These are phyloP conservation scores for Xestia sexstrigata DNA, from an alignment of 2,888 invertebrate species.

Conservation along the genomic window DNA sequence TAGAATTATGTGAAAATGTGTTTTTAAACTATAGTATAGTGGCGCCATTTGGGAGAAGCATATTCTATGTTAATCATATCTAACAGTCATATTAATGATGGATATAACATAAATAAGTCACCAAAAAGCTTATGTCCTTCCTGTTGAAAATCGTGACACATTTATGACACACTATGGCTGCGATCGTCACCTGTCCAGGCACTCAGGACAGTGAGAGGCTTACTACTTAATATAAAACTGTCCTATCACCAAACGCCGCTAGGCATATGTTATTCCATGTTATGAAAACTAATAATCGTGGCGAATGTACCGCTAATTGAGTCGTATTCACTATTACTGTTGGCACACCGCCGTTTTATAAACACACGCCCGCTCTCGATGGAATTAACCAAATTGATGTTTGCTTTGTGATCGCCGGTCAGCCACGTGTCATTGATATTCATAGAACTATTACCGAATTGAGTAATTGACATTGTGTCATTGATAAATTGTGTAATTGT, in stretches of 20 bases:
- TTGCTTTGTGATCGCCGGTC: conserved; percentile 54
- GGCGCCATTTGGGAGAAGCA: neutral
- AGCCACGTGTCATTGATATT: conserved; percentile 39
- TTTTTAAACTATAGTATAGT: neutral
- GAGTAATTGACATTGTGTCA: conserved; percentile 22
- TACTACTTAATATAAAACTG: neutral
- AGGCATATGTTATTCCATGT: conserved; percentile 16
- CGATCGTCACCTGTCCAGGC: neutral
- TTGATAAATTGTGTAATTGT: neutral
- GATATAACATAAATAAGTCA: neutral
- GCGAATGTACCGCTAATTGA: conserved; percentile 60
- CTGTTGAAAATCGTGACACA: neutral
- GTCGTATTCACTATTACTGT: conserved; percentile 55
- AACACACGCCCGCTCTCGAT: conserved; percentile 38
- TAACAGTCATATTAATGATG: neutral
- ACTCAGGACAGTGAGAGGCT: neutral
- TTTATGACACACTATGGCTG: neutral
- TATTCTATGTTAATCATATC: neutral
- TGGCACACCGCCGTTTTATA: conserved; percentile 50
- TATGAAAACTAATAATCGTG: conserved; percentile 58
- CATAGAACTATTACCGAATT: conserved; percentile 45
- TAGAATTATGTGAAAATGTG: neutral
- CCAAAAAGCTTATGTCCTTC: neutral
- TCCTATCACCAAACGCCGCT: neutral
- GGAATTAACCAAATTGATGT: conserved; percentile 68